Base-by-base conservation (phyloP, 2,113 vertebrate species). In the Oplegnathus fasciatus region DNA sequence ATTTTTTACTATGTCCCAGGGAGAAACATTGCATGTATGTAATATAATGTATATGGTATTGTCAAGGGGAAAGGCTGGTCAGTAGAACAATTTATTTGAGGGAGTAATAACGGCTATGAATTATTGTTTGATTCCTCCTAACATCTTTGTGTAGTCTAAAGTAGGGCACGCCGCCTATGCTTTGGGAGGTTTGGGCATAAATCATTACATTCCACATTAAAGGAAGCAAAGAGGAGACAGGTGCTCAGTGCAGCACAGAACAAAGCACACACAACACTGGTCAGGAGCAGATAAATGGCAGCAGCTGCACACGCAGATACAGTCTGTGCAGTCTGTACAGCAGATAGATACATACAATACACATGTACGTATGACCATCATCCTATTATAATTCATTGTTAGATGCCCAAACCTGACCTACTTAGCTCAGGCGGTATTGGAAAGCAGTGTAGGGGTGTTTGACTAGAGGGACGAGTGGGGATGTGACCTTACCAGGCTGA, bases 201-300 rank as follows among this genome's bases (percentile, higher is more conserved):
- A 89, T 88, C 82, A 88, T 82, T 68, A 70, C 70, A 44, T 74
- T 74, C 60, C 60, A 86, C 84, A 78, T 75, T 30, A 73, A 67
- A 30, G 57, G 48, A 68, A 55, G 73, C 57, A 75, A 79, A 77
- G 42, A 65, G 58, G 37, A 72, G 74, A 83, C 64, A 83, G 60
- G 73, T 84, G 62, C 61, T 72, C 37, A 9, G 20, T 37, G 65
- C 18, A 62, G 67, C 48, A 70, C 48, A 80, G 76, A 72, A 60
- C 67, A 78, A 1, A 28, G 83, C 28, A 72, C 37, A 72, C 73
- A 74, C 74, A 72, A 70, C 71, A 71, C 75, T 37, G 54, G 54
- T 55, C 72, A 50, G 54, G 34, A 54, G 42, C 22, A 80, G 32
- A 83, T 52, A 40, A 72, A 82, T 57, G 65, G 37, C 50, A 71